Percentiles rank a stretch among this genome's conserved stretches.
Conservation (phyloP, 1,140 invertebrate species). For the Penaeus indicus region DNA sequence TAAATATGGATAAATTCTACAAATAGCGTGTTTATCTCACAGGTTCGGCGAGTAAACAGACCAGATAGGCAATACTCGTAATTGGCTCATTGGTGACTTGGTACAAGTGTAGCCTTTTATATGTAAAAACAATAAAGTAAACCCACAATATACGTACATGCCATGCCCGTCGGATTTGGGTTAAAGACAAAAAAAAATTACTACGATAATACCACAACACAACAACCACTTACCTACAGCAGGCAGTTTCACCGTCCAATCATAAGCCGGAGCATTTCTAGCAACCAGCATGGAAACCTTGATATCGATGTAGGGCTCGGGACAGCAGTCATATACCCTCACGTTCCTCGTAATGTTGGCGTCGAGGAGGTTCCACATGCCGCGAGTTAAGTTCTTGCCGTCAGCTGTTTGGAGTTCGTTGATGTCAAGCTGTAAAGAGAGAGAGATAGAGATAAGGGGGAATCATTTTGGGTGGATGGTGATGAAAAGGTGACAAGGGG, state of each 20-base stretch:
- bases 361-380: constrained; percentile 27
- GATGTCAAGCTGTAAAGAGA: constrained; percentile 11
- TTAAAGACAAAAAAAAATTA: too few species aligned
- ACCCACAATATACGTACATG: too few species aligned
- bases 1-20: too few species aligned
- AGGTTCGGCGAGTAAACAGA: too few species aligned
- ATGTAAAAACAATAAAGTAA: too few species aligned
- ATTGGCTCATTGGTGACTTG: too few species aligned
- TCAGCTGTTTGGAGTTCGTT: not conserved
- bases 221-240: constrained; percentile 29
- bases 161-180: too few species aligned
- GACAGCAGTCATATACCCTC: constrained; percentile 47
- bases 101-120: too few species aligned
- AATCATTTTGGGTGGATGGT: not conserved
- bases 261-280: constrained; percentile 49
- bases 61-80: too few species aligned
- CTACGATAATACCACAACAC: not conserved
- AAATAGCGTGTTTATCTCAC: too few species aligned
- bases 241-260: constrained; percentile 52
- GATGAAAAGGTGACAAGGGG: not conserved
- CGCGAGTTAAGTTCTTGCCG: not conserved
- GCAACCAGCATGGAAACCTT: not conserved
- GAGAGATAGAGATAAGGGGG: not conserved
- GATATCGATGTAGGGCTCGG: constrained; percentile 55
- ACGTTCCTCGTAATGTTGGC: not conserved